Base-by-base conservation (phyloP, 2,113 vertebrate genomes). In the Hiodon alosoides region DNA sequence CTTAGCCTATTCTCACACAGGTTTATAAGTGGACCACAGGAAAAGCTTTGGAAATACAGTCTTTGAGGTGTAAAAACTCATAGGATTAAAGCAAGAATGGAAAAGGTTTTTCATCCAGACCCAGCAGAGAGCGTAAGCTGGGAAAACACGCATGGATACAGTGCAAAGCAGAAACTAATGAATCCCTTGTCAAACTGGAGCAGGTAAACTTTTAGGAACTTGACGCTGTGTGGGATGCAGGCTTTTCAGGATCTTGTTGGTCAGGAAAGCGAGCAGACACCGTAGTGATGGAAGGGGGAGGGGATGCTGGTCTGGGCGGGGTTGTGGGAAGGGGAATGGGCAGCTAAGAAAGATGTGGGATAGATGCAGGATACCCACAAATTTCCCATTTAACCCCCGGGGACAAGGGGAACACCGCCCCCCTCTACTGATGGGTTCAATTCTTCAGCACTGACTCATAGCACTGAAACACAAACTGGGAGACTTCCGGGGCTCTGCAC, bases 391-490 rank as follows among this genome's bases (percentile, higher is more conserved):
- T 75, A n/a, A 71, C 74, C 68, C 71, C 46, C 67, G 52, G 74
- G 10, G 69, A 70, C 61, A 73, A 65, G 71, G 59, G 7, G 16
- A 51, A 52, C 31, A 9, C 62, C 50, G 53, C 70, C 53, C 3
- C 55, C 7, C 48, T 17, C 61, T 31, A 71, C 67, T 51, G 48
- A 8, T 10, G 75, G 53, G 67, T 74, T 98, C 86, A 99, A 89
- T 97, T 98, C 91, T 95, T 97, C 90, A 99, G 90, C 82, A 95
- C 91, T 4, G 92, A 88, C 84, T 99, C 96, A 0, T 95, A 96
- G 86, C 93, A 93, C 87, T 97, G 96, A 92, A 89, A 94, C 74
- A 99, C 78, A 5, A 92, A 94, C 86, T 93, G 96, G 76, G 92
- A 91, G 61, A 98, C 95, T 80, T 98, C 96, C 0, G 94, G 90